Evolutionary conservation across 2,888 invertebrate species (phyloP).

Genomic region (Clusia tigrina): DNA sequence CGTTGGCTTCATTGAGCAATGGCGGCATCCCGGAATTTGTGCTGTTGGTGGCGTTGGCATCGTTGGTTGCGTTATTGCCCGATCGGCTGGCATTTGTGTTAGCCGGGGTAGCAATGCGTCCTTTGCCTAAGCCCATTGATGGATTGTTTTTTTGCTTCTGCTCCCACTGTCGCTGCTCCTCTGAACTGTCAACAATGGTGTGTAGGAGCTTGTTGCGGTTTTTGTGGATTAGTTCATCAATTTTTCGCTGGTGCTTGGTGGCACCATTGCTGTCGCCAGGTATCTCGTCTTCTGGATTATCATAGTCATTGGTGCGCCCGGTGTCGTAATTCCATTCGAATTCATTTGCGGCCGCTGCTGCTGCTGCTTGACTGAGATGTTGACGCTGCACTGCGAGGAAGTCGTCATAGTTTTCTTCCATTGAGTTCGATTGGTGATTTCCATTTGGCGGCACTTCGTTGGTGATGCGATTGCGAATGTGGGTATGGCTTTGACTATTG

Average conservation of each 20-base stretch:
- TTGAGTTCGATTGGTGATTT: no score
- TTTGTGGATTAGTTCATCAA: neutral
- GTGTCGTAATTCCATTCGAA: no score
- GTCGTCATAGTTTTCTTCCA: no score
- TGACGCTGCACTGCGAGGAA: no score
- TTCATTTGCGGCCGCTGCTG: neutral
- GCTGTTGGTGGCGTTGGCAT: conserved; percentile 1
- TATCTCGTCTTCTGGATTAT: neutral
- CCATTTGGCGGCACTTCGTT: no score
- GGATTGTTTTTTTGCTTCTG: conserved; percentile 1
- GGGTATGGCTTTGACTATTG: no score
- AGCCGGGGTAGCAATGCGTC: neutral
- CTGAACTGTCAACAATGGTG: neutral
- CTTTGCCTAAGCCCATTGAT: neutral
- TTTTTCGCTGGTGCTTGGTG: neutral
- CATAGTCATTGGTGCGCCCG: no score
- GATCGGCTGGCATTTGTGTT: neutral
- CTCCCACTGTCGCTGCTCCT: neutral
- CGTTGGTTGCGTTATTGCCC: conserved; percentile 1
- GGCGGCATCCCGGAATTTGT: conserved; percentile 18
- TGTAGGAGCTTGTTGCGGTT: neutral
- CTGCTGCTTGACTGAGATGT: neutral
- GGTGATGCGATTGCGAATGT: no score
- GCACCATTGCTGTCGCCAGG: neutral
- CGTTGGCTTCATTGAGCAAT: conserved; percentile 8